A percentile compares a stretch with the other conserved stretches of the same genome.
phyloP scores from a whole-genome alignment of 2,888 invertebrate species.

The Tetropium fuscum region DNA sequence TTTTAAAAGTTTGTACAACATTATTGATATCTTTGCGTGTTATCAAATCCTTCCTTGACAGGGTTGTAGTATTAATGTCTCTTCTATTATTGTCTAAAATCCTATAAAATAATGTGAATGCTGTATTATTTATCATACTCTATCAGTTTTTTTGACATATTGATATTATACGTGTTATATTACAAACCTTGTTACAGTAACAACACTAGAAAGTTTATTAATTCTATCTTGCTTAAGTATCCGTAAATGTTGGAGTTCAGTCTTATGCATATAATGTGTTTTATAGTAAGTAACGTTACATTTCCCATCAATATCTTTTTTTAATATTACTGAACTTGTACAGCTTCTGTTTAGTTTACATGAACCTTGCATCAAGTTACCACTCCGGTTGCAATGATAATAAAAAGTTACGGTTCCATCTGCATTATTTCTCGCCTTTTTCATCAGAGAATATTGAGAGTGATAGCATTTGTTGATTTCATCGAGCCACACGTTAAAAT shows the following conservation, averaged over 20 bases:
- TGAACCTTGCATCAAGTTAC: slow-evolving; percentile 17
- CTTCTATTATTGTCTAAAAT: slow-evolving; percentile 8
- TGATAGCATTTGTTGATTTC: no score
- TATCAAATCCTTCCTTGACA: slow-evolving; percentile 12
- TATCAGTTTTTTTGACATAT: neutral
- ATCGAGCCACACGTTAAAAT: no score
- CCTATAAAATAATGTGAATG: slow-evolving; percentile 12
- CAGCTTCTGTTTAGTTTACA: slow-evolving; percentile 16
- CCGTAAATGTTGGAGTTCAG: slow-evolving; percentile 22
- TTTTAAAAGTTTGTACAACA: slow-evolving; percentile 14
- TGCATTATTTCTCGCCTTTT: no score
- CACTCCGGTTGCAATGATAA: no score
- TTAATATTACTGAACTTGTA: slow-evolving; percentile 20
- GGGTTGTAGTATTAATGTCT: slow-evolving; percentile 3
- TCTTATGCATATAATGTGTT: slow-evolving; percentile 21
- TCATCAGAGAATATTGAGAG: no score
- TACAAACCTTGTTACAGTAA: slow-evolving; percentile 13
- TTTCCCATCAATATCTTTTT: slow-evolving; percentile 10
- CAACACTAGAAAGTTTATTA: slow-evolving; percentile 13
- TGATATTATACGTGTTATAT: no score
- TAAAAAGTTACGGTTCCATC: no score
- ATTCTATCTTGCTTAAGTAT: slow-evolving; percentile 11
- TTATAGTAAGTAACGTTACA: slow-evolving; percentile 13
- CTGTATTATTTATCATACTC: neutral
- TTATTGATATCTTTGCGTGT: slow-evolving; percentile 20